These are phyloP conservation scores for Tokudaia muenninki DNA, from an alignment of 2,797 vertebrate species.

Conservation along the genomic window DNA sequence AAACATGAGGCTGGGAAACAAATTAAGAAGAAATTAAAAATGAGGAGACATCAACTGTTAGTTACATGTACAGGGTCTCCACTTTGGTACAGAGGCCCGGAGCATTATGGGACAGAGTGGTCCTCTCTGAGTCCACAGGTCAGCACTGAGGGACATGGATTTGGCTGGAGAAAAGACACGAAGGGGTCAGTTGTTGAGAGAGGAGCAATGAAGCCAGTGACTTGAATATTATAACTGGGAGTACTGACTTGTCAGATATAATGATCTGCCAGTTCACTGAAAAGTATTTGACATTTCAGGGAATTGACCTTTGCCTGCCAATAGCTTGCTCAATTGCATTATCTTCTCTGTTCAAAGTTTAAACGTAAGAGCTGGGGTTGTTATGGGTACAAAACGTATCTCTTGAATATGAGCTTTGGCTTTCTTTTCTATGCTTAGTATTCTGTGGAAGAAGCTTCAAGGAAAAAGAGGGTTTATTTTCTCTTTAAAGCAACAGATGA, in stretches of 20 bases:
- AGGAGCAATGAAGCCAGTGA: slow-evolving; percentile 52
- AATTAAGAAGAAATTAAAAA: not conserved
- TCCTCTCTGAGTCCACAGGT: not conserved
- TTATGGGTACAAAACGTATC: slow-evolving; percentile 13
- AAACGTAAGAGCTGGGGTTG: slow-evolving; percentile 70
- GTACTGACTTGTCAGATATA: slow-evolving; percentile 65
- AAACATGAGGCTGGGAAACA: not conserved
- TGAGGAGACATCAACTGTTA: fast-evolving
- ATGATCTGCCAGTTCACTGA: slow-evolving; percentile 74
- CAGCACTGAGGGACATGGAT: not conserved
- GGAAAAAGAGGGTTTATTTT: not conserved
- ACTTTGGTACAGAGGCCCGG: not conserved
- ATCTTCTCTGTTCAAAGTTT: slow-evolving; percentile 78
- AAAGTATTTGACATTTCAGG: slow-evolving; percentile 68
- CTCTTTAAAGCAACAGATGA: slow-evolving; percentile 25
- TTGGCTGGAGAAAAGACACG: slow-evolving; percentile 22
- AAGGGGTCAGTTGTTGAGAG: slow-evolving; percentile 53
- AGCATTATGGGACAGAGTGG: not conserved
- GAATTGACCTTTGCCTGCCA: slow-evolving; percentile 75
- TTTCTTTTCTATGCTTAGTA: not conserved
- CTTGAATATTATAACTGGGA: slow-evolving; percentile 62
- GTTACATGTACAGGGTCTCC: not conserved
- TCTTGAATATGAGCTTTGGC: slow-evolving; percentile 40
- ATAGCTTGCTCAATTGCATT: slow-evolving; percentile 79
- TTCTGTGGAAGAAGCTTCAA: not conserved